These are phyloP conservation scores for Anableps anableps DNA, from an alignment of 2,797 vertebrate species.

Conservation along the genomic window DNA sequence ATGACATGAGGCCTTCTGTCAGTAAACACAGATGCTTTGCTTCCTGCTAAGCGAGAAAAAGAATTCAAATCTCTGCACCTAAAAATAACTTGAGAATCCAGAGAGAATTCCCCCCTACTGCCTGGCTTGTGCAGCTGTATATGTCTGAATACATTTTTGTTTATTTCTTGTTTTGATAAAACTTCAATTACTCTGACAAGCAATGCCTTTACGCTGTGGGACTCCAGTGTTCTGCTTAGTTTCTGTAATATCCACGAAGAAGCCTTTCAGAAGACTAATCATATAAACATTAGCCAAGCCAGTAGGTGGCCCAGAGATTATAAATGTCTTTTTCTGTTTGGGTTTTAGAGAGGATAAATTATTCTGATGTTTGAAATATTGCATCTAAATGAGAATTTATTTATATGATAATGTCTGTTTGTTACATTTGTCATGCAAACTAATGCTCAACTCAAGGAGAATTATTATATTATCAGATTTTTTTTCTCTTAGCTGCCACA, in stretches of 20 bases:
- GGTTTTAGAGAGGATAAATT: neutral
- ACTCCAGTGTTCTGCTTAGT: conserved; percentile 12
- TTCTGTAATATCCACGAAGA: conserved; percentile 26
- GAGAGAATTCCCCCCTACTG: conserved; percentile 33
- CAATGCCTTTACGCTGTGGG: conserved; percentile 42
- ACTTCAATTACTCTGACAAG: conserved; percentile 43
- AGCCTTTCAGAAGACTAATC: conserved; percentile 27
- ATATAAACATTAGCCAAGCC: conserved; percentile 30
- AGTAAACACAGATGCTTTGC: conserved; percentile 36
- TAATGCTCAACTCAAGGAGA: conserved; percentile 10
- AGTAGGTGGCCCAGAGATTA: conserved; percentile 14
- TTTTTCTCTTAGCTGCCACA: conserved; percentile 24
- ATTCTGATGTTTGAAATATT: conserved; percentile 15
- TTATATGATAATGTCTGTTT: neutral
- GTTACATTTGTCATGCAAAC: conserved; percentile 3
- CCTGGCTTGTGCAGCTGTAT: conserved; percentile 18
- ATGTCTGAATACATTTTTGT: conserved; percentile 5
- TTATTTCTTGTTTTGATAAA: conserved; percentile 17
- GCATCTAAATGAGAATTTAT: conserved; percentile 7
- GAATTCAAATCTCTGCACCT: conserved; percentile 29
- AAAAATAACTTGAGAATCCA: conserved; percentile 32
- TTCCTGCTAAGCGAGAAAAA: conserved; percentile 22
- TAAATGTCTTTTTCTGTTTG: conserved; percentile 21
- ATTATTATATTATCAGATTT: conserved; percentile 4
- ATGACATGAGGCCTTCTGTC: conserved; percentile 35